Conservation (phyloP, 2,113 vertebrate genomes). For the Podarcis raffonei region DNA sequence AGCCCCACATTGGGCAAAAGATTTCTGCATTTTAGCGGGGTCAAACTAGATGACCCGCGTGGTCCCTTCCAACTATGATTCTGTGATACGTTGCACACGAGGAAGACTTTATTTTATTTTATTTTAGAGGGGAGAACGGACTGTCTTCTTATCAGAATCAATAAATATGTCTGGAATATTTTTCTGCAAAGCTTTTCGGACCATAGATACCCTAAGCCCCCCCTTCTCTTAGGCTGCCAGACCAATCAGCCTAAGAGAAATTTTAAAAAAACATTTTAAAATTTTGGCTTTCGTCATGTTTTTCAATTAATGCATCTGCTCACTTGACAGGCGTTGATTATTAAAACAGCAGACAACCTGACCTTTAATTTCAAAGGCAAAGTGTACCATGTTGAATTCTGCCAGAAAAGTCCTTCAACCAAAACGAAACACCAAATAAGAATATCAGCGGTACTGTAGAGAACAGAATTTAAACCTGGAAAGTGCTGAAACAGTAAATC, state of each 20-base stretch:
- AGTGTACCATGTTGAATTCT: not conserved
- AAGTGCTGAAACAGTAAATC: not conserved
- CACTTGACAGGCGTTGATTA: not conserved
- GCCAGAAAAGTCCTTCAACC: not conserved
- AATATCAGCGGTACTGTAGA: not conserved
- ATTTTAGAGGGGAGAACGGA: slow-evolving; percentile 61
- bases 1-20: no score
- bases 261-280: not conserved
- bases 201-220: not conserved
- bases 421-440: not conserved
- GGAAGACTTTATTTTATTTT: no score
- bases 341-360: not conserved
- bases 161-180: not conserved
- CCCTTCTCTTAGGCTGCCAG: not conserved
- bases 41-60: no score
- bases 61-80: no score
- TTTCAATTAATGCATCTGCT: not conserved
- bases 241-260: not conserved
- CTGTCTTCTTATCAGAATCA: not conserved
- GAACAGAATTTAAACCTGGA: not conserved
- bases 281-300: not conserved
- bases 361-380: slow-evolving; percentile 2
- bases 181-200: slow-evolving; percentile 7
- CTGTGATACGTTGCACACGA: no score
- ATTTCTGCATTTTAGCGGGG: no score